A percentile compares a stretch with the other conserved stretches of the same genome.
Evolutionary conservation across 2,113 vertebrate species (phyloP).

Genomic region (Lepisosteus osseus): DNA sequence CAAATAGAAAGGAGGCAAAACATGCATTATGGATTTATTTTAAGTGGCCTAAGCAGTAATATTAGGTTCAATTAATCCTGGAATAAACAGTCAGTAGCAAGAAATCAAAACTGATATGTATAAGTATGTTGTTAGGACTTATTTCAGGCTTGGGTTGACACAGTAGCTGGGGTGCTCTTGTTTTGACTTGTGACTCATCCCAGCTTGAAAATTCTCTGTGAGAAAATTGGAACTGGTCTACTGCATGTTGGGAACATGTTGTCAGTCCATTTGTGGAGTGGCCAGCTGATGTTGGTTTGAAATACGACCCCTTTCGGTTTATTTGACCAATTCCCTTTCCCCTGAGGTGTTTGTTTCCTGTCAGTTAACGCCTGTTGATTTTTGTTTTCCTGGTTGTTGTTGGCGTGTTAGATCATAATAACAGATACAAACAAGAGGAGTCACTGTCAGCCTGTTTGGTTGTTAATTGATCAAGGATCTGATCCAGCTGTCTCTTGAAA

Average conservation of each 20-base stretch:
- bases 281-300: slow-evolving; percentile 3
- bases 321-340: slow-evolving; percentile 4
- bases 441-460: too few relatives aligned
- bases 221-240: neutral
- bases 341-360: neutral
- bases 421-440: too few relatives aligned
- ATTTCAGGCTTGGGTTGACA: neutral
- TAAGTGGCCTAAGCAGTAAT: too few relatives aligned
- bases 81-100: too few relatives aligned
- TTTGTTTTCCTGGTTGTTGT: neutral
- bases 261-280: neutral
- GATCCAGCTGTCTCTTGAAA: too few relatives aligned
- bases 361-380: neutral
- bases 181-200: neutral
- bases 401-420: too few relatives aligned
- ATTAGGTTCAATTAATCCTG: too few relatives aligned
- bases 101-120: slow-evolving; percentile 1
- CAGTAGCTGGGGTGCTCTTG: neutral
- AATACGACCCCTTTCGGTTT: neutral
- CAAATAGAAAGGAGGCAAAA: too few relatives aligned
- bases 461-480: too few relatives aligned
- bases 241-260: neutral
- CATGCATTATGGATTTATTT: too few relatives aligned
- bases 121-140: neutral
- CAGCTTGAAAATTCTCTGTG: neutral